A percentile compares a stretch with the other conserved stretches of the same genome.
phyloP scores from a whole-genome alignment of 2,797 vertebrate genomes.

The Momotus momota region DNA sequence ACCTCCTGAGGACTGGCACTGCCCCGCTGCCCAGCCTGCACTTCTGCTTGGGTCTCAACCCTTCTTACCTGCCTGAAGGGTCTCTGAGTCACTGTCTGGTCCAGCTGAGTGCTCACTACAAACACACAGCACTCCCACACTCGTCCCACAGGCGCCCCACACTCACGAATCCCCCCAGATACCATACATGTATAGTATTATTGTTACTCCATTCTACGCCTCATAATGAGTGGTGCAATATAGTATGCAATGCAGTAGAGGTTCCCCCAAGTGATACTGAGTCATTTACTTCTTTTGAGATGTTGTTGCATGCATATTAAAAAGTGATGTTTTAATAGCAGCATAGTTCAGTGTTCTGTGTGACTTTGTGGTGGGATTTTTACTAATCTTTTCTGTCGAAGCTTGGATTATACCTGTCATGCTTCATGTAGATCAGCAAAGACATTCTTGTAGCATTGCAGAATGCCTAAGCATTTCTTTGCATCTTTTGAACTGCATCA shows the following conservation, averaged over 20 bases:
- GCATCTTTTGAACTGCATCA: conserved; percentile 3
- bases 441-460: conserved; percentile 19
- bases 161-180: background rate
- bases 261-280: background rate
- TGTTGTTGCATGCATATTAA: background rate
- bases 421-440: conserved; percentile 27
- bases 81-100: rapidly evolving
- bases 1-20: rapidly evolving
- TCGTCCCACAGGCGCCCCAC: too few relatives aligned
- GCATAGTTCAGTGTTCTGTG: background rate
- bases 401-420: conserved; percentile 45
- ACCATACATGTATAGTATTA: background rate
- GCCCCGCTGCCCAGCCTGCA: rapidly evolving
- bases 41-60: background rate
- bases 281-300: background rate
- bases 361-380: conserved; percentile 40
- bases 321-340: background rate
- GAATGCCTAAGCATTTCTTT: conserved; percentile 31
- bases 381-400: conserved; percentile 21
- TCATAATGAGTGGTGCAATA: background rate
- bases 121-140: background rate
- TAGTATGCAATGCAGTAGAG: background rate
- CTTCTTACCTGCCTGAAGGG: rapidly evolving
- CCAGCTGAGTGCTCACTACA: background rate
- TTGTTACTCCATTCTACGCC: background rate